Conservation (phyloP, 1,140 invertebrate genomes). For the Leucophenga varia region DNA sequence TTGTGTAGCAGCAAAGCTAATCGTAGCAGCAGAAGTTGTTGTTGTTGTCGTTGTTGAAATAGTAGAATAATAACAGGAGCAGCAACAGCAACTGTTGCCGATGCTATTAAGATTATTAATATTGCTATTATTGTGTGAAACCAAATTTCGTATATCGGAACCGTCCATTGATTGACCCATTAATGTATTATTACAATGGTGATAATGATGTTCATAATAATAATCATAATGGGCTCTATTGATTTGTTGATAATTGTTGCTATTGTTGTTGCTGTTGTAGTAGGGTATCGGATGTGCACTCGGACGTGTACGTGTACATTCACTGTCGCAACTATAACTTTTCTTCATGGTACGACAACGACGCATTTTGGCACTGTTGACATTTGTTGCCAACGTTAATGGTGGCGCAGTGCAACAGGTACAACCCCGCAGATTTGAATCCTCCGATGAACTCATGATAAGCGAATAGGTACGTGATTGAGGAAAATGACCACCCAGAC, state of each 20-base stretch:
- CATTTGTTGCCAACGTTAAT: not conserved
- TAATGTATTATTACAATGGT: too few species aligned
- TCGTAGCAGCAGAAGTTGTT: conserved; percentile 20
- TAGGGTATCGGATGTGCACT: not conserved
- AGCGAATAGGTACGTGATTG: conserved; percentile 56
- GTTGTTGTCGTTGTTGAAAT: conserved; percentile 27
- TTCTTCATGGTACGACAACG: conserved; percentile 44
- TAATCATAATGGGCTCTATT: too few species aligned
- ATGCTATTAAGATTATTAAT: conserved; percentile 19
- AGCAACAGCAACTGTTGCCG: conserved; percentile 17
- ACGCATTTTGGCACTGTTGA: conserved; percentile 10
- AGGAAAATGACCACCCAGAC: conserved; percentile 53
- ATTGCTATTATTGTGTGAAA: too few species aligned
- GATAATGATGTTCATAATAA: too few species aligned
- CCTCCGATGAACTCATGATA: conserved; percentile 56
- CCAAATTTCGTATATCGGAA: not conserved
- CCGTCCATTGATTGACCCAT: too few species aligned
- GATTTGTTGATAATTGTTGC: too few species aligned
- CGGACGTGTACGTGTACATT: conserved; percentile 19
- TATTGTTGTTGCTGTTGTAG: too few species aligned
- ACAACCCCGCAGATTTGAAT: conserved; percentile 41
- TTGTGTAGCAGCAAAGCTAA: too few species aligned
- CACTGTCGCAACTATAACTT: conserved; percentile 51
- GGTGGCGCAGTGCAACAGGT: conserved; percentile 24
- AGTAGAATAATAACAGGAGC: conserved; percentile 35